Percentiles rank a stretch among this genome's conserved stretches.
phyloP scores from a whole-genome alignment of 2,797 vertebrate species.

The Acrossocheilus wenchowensis region DNA sequence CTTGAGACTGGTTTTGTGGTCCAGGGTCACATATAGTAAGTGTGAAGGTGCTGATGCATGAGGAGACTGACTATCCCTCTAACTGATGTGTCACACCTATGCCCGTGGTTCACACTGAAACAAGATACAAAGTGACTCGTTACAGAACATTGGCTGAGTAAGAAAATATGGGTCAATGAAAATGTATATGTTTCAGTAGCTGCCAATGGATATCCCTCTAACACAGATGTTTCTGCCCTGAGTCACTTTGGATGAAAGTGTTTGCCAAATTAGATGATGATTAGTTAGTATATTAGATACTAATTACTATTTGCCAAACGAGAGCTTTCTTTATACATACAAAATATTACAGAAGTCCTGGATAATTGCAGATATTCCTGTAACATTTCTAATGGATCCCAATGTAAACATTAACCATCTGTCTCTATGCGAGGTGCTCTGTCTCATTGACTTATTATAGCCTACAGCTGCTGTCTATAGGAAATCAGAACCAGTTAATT shows the following conservation, averaged over 20 bases:
- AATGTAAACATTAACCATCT: conserved; percentile 33
- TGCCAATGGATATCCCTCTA: background rate
- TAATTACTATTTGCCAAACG: background rate
- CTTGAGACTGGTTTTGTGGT: too few relatives aligned
- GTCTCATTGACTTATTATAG: background rate
- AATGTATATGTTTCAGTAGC: conserved; percentile 26
- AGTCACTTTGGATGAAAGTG: background rate
- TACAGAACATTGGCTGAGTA: conserved; percentile 18
- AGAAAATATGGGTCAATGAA: conserved; percentile 24
- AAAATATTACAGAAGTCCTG: background rate
- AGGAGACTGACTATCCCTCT: conserved; percentile 48
- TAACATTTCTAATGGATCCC: background rate
- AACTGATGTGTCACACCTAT: conserved; percentile 59
- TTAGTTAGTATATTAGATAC: background rate
- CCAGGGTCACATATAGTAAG: too few relatives aligned
- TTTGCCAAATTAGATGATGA: background rate
- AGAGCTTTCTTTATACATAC: background rate
- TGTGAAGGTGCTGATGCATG: conserved; percentile 42
- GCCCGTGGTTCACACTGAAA: conserved; percentile 66
- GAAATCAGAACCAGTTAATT: background rate
- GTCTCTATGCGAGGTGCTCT: background rate
- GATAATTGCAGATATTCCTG: conserved; percentile 10
- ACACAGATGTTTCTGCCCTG: background rate
- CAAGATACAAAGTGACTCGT: conserved; percentile 52
- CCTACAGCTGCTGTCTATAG: background rate